Conservation (phyloP, 2,797 vertebrate genomes). For the Malurus leucopterus region DNA sequence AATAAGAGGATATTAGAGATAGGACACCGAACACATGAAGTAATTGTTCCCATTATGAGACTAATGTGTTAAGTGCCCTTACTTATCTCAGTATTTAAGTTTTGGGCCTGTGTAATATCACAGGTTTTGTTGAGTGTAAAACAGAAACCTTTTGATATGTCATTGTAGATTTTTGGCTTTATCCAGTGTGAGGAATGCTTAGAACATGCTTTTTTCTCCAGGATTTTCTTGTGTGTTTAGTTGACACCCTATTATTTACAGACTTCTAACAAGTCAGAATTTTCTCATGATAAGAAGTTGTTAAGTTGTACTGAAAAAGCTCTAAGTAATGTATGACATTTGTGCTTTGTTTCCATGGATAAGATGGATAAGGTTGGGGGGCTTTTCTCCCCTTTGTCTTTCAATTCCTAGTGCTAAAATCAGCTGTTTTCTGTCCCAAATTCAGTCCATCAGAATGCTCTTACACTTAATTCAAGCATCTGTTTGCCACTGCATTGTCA, state of each 20-base stretch:
- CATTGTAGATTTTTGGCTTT: neutral
- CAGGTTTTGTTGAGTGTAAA: neutral
- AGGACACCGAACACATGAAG: neutral
- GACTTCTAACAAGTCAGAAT: neutral
- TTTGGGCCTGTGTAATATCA: neutral
- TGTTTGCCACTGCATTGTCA: neutral
- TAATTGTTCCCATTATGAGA: neutral
- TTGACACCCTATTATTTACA: neutral
- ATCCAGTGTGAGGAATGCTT: neutral
- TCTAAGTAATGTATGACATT: neutral
- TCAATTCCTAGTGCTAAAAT: neutral
- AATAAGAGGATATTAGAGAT: neutral
- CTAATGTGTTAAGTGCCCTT: neutral
- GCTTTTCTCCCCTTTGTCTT: accelerated
- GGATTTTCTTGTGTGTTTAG: neutral
- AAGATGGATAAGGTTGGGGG: neutral
- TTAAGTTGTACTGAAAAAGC: neutral
- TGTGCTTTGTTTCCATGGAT: neutral
- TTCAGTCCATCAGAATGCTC: neutral
- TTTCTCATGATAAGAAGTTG: neutral
- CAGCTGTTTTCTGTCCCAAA: neutral
- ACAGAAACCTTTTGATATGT: neutral
- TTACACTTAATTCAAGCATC: neutral
- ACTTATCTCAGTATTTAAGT: neutral
- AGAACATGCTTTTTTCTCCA: neutral